Conservation (phyloP, 1,140 invertebrate species). For the Megalopta genalis region DNA sequence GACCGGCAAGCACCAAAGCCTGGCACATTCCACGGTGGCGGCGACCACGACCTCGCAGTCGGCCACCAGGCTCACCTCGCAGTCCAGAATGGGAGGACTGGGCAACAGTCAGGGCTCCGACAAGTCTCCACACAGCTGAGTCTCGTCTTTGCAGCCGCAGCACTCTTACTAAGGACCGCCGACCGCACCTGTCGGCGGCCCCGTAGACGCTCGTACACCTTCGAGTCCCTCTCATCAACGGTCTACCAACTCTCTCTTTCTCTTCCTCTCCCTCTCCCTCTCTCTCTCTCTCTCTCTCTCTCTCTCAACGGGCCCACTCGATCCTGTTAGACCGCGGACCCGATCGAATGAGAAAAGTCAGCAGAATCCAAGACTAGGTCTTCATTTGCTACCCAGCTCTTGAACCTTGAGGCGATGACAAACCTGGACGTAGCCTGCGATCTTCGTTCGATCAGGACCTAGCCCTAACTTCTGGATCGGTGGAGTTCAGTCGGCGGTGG, state of each 20-base stretch:
- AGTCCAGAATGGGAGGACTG: slow-evolving; percentile 74
- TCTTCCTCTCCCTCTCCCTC: slow-evolving; percentile 13
- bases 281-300: background rate
- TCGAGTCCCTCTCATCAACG: slow-evolving; percentile 33
- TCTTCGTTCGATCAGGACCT: no score
- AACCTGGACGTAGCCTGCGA: no score
- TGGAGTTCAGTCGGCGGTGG: background rate
- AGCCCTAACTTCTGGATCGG: background rate
- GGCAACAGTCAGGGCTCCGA: slow-evolving; percentile 77
- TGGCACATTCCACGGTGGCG: slow-evolving; percentile 76
- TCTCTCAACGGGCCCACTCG: slow-evolving; percentile 3
- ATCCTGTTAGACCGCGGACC: background rate
- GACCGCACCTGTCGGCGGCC: background rate
- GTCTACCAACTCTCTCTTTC: background rate
- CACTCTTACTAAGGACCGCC: slow-evolving; percentile 74
- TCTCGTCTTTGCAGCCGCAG: slow-evolving; percentile 79
- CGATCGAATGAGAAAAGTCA: no score
- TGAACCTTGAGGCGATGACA: no score
- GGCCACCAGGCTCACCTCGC: slow-evolving; percentile 72
- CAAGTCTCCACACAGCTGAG: slow-evolving; percentile 78
- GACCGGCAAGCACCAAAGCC: slow-evolving; percentile 79
- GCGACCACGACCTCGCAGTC: slow-evolving; percentile 74
- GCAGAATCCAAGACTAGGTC: no score
- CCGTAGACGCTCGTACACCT: slow-evolving; percentile 31
- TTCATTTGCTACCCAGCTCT: no score